These are phyloP conservation scores for Apis dorsata DNA, from an alignment of 1,140 invertebrate genomes.

Conservation along the genomic window DNA sequence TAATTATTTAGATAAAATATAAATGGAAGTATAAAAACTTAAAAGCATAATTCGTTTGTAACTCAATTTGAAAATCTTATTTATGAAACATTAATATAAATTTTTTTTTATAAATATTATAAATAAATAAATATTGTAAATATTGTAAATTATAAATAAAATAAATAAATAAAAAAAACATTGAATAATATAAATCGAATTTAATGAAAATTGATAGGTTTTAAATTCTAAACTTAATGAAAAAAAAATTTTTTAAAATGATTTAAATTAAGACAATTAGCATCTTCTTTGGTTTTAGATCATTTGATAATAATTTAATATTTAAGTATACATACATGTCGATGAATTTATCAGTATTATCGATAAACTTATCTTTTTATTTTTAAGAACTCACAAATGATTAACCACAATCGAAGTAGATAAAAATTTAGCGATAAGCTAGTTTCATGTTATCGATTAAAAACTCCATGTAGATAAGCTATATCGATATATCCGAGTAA, in stretches of 20 bases:
- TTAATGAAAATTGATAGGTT: neutral
- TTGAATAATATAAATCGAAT: neutral
- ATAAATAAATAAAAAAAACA: too few species aligned
- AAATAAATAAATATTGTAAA: too few species aligned
- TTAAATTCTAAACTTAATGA: neutral
- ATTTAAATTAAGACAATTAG: neutral
- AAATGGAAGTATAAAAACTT: too few species aligned
- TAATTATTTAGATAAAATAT: too few species aligned
- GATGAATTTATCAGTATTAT: neutral
- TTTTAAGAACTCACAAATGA: slow-evolving; percentile 7
- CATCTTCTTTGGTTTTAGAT: neutral
- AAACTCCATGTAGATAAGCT: neutral
- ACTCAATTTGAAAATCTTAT: too few species aligned
- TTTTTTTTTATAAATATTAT: too few species aligned
- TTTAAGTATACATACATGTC: neutral
- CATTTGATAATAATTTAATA: neutral
- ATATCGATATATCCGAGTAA: slow-evolving; percentile 1
- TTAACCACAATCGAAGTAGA: neutral
- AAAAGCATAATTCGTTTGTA: too few species aligned
- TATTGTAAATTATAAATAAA: too few species aligned
- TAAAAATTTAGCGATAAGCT: neutral
- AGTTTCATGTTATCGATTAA: slow-evolving; percentile 11
- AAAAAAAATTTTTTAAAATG: neutral
- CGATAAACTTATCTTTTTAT: neutral
- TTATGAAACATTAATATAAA: too few species aligned